These are phyloP conservation scores for Pantala flavescens DNA, from an alignment of 1,140 invertebrate species.

Conservation along the genomic window DNA sequence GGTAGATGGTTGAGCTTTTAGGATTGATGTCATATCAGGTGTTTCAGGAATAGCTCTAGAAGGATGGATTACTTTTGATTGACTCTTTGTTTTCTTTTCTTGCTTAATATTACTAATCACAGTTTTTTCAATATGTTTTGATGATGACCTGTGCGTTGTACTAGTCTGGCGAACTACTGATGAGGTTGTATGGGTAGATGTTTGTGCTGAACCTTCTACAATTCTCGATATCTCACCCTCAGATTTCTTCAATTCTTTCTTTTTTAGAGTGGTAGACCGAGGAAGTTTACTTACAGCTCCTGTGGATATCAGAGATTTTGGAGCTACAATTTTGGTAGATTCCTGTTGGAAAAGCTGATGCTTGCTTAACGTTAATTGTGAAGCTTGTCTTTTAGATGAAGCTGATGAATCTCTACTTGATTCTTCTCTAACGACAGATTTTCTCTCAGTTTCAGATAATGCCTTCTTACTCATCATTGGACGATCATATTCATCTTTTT, in stretches of 20 bases:
- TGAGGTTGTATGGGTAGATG: background rate
- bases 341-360: too few species aligned
- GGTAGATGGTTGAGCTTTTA: background rate
- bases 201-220: background rate
- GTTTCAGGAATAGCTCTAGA: background rate
- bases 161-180: background rate
- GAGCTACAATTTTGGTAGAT: too few species aligned
- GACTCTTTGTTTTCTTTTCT: background rate
- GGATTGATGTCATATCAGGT: background rate
- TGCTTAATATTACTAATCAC: background rate
- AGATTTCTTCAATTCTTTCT: background rate
- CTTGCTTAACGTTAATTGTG: too few species aligned
- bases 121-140: background rate
- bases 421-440: too few species aligned
- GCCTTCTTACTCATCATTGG: too few species aligned
- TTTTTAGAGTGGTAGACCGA: background rate
- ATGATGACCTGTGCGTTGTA: background rate
- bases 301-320: too few species aligned
- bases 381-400: too few species aligned
- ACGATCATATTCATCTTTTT: too few species aligned
- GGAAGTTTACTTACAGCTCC: background rate
- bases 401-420: too few species aligned
- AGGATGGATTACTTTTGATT: background rate
- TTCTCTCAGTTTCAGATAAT: too few species aligned
- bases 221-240: background rate